Percentiles rank a stretch among this genome's conserved stretches.
These are phyloP conservation scores for Pachliopta kotzebuea DNA, from an alignment of 2,888 invertebrate genomes.

Conservation along the genomic window DNA sequence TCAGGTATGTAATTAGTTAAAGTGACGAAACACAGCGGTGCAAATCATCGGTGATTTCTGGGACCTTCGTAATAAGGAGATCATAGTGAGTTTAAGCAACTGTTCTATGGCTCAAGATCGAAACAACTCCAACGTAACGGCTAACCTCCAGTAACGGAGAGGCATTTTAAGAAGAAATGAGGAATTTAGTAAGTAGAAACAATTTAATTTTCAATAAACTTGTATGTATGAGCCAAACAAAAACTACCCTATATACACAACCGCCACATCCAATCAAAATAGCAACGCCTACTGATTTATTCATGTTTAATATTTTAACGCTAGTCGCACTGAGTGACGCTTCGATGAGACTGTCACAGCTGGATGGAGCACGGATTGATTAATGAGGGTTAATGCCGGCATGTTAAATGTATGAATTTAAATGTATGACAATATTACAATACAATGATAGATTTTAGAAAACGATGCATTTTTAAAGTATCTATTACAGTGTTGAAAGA, in stretches of 20 bases:
- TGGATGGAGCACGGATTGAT: conserved; percentile 25
- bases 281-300: conserved; percentile 14
- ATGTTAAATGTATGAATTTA: conserved; percentile 14
- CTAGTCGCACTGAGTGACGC: conserved; percentile 18
- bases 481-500: no score
- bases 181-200: no score
- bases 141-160: no score
- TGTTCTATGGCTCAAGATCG: no score
- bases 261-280: conserved; percentile 1
- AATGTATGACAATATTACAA: conserved; percentile 14
- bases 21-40: no score
- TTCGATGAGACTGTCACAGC: conserved; percentile 27
- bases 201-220: no score
- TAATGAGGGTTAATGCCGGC: conserved; percentile 20
- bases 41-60: no score
- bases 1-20: no score
- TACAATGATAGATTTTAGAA: neutral
- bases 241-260: neutral
- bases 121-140: no score
- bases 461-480: neutral
- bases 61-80: no score
- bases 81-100: no score
- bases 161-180: no score
- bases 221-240: neutral
- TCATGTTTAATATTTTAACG: conserved; percentile 26